phyloP scores from a whole-genome alignment of 2,888 invertebrate genomes.

The Cantharis rufa region DNA sequence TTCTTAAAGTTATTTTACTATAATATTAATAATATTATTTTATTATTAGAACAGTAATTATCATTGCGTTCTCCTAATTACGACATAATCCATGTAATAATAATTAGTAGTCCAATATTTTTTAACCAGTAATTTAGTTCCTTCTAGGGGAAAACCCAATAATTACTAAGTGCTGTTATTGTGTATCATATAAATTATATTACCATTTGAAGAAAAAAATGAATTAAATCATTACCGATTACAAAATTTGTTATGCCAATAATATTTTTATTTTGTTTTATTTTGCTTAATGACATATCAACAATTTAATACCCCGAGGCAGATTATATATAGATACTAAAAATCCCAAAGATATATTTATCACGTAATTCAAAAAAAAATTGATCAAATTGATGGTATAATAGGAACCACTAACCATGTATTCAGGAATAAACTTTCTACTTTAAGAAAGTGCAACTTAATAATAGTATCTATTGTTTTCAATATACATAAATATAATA shows the following conservation, averaged over 20 bases:
- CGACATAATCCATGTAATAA: background rate
- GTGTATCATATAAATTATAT: background rate
- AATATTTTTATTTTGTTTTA: background rate
- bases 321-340: background rate
- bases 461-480: background rate
- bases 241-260: background rate
- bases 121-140: background rate
- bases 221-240: background rate
- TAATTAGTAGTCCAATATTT: background rate
- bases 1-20: background rate
- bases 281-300: background rate
- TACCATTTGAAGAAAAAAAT: background rate
- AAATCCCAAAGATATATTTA: background rate
- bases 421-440: background rate
- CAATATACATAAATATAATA: background rate
- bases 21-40: background rate
- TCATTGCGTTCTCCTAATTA: background rate
- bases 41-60: background rate
- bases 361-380: background rate
- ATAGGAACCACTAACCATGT: background rate
- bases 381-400: background rate
- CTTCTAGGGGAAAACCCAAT: background rate
- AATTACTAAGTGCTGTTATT: background rate
- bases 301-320: background rate
- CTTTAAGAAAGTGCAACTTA: background rate